A percentile compares a stretch with the other conserved stretches of the same genome.
Evolutionary conservation across 2,113 vertebrate genomes (phyloP).

Genomic region (Nycticryphes semicollaris): DNA sequence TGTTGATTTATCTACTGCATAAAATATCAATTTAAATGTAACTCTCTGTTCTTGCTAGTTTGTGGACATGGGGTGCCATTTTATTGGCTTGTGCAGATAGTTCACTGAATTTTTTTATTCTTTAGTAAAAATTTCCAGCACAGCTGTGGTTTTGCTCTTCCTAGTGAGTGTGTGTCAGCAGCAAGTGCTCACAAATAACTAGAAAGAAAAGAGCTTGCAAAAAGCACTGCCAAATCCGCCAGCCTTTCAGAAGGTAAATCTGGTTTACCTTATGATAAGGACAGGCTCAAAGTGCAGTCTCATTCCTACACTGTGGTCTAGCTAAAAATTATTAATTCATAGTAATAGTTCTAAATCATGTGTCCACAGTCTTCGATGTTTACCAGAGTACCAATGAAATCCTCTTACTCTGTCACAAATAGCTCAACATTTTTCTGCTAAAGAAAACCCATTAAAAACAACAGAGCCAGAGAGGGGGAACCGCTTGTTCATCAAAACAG

Average conservation of each 20-base stretch:
- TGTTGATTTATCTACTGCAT: conserved; percentile 35
- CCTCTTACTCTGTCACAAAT: background rate
- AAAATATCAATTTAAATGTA: conserved; percentile 36
- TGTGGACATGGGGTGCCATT: conserved; percentile 19
- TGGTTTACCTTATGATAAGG: background rate
- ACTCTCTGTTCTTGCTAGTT: background rate
- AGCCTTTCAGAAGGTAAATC: background rate
- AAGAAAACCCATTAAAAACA: background rate
- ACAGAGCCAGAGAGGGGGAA: background rate
- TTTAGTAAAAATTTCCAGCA: background rate
- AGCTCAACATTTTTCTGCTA: background rate
- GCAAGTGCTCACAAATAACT: background rate
- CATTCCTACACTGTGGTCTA: background rate
- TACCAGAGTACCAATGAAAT: background rate
- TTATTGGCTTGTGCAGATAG: conserved; percentile 10
- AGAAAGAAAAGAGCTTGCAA: background rate
- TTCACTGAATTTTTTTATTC: background rate
- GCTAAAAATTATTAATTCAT: background rate
- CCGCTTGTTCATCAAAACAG: background rate
- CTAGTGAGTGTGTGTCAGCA: background rate
- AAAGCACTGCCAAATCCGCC: background rate
- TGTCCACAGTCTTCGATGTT: background rate
- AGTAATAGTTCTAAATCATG: background rate
- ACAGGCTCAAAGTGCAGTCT: background rate
- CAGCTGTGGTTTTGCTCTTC: background rate